Percentiles rank a stretch among this genome's conserved stretches.
These are phyloP conservation scores for Dreissena polymorpha DNA, from an alignment of 1,140 invertebrate species.

Conservation along the genomic window DNA sequence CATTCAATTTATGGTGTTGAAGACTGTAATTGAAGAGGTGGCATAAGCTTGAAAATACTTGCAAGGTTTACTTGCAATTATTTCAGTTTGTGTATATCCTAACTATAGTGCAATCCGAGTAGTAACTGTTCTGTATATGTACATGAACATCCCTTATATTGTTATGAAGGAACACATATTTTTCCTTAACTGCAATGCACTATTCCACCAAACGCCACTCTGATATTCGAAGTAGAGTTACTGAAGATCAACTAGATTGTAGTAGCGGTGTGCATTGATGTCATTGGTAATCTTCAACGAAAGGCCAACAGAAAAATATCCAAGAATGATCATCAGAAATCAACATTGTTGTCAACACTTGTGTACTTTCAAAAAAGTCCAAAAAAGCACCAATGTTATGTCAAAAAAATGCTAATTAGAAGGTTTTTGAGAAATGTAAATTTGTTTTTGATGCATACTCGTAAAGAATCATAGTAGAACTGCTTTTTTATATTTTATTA, in stretches of 20 bases:
- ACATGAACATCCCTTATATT: background rate
- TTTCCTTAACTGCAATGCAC: conserved; percentile 65
- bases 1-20: background rate
- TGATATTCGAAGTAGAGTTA: conserved; percentile 90
- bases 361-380: no score
- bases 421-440: no score
- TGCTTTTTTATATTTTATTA: no score
- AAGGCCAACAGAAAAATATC: no score
- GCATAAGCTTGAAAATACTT: background rate
- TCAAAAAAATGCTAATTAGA: no score
- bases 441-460: no score
- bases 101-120: background rate
- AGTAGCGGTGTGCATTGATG: background rate
- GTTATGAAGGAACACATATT: background rate
- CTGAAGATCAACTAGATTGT: conserved; percentile 55
- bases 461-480: no score
- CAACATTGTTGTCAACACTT: no score
- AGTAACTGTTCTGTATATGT: background rate
- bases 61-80: background rate
- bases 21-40: background rate
- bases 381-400: no score
- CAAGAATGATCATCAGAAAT: no score
- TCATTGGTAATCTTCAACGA: no score
- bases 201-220: conserved; percentile 93
- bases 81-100: no score